phyloP scores from a whole-genome alignment of 2,113 vertebrate genomes.

The Clarias magur region DNA sequence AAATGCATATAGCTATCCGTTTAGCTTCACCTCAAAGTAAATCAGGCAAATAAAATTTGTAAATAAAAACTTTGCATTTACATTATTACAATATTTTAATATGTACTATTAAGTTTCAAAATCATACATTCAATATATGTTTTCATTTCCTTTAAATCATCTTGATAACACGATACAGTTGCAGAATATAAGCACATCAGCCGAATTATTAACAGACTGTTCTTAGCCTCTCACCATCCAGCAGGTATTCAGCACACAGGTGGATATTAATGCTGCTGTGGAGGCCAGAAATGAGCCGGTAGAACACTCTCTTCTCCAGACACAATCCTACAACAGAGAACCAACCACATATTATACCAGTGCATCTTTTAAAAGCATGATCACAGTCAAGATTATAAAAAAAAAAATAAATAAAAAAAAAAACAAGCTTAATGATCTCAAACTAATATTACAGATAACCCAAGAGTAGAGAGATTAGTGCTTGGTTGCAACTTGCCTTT shows the following conservation, averaged over 20 bases:
- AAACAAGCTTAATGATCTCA: background rate
- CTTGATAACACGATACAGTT: background rate
- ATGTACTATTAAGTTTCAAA: background rate
- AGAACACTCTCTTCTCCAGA: constrained; percentile 96
- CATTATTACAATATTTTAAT: background rate
- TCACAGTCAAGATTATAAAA: background rate
- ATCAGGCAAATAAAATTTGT: background rate
- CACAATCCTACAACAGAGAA: constrained; percentile 79
- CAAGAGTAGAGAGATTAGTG: background rate
- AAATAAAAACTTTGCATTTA: background rate
- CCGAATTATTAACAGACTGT: background rate
- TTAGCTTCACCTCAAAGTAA: background rate
- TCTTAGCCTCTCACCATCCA: constrained; percentile 79
- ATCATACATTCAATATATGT: background rate
- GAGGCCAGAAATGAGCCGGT: constrained; percentile 93
- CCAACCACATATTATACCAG: background rate
- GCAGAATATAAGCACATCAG: background rate
- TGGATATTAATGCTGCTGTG: constrained; percentile 98
- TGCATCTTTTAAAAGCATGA: background rate
- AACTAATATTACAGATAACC: background rate
- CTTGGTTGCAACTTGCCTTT: background rate
- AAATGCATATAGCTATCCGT: background rate
- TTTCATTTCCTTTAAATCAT: background rate
- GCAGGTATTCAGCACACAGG: constrained; percentile 87
- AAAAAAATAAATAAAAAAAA: too few relatives aligned